These are phyloP conservation scores for Sebastes taczanowskii DNA, from an alignment of 2,797 vertebrate species.

Conservation along the genomic window DNA sequence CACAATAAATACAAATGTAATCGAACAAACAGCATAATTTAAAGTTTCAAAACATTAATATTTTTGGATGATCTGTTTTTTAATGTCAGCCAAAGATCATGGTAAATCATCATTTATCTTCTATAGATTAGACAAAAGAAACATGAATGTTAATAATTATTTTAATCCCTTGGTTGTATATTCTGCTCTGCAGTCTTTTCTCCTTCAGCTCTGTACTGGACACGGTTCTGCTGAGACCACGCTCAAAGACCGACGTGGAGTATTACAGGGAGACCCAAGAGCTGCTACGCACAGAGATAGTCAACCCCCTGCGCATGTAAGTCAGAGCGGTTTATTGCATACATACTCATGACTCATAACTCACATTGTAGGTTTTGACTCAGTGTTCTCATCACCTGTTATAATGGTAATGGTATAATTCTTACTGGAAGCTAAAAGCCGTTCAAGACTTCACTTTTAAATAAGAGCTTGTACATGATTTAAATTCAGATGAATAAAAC, in stretches of 20 bases:
- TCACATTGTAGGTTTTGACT: not conserved
- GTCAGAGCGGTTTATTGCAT: slow-evolving; percentile 45
- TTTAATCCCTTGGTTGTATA: not conserved
- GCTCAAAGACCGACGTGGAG: slow-evolving; percentile 96
- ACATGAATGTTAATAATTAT: not conserved
- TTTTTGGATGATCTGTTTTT: not conserved
- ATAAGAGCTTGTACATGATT: not conserved
- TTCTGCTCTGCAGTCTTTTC: slow-evolving; percentile 87
- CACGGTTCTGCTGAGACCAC: slow-evolving; percentile 95
- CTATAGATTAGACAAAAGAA: not conserved
- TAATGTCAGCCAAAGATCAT: not conserved
- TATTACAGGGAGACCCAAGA: slow-evolving; percentile 99
- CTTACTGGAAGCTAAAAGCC: not conserved
- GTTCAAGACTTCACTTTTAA: not conserved
- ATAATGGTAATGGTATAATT: not conserved
- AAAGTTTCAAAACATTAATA: not conserved
- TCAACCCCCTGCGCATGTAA: slow-evolving; percentile 98
- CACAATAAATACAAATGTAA: not conserved
- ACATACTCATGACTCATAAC: not conserved
- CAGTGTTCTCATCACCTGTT: not conserved
- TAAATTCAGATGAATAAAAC: not conserved
- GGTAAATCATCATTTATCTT: not conserved
- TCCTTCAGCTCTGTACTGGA: slow-evolving; percentile 98
- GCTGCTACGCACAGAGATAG: slow-evolving; percentile 95
- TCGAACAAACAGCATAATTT: not conserved